Conservation (phyloP, 2,888 invertebrate species). For the Mamestra brassicae region DNA sequence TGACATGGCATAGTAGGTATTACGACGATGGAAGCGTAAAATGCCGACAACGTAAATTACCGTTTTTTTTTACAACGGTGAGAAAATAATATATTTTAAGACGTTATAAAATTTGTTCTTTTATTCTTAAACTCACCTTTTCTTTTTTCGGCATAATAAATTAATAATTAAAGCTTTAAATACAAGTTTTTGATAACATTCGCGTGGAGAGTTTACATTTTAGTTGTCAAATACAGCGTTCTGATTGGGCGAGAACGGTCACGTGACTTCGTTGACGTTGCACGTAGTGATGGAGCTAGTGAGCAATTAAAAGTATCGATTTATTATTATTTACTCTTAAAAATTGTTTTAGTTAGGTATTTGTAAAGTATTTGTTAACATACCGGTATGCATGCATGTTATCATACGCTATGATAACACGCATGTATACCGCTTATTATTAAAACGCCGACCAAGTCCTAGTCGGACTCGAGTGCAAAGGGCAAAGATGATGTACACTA, state of each 20-base stretch:
- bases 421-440: no score
- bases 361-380: background rate
- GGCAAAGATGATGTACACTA: no score
- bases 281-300: conserved; percentile 69
- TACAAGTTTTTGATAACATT: conserved; percentile 79
- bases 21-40: conserved; percentile 75
- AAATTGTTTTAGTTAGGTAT: no score
- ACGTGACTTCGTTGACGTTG: conserved; percentile 82
- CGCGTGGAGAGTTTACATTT: conserved; percentile 80
- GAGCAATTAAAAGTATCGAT: conserved; percentile 49
- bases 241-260: conserved; percentile 75
- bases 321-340: background rate
- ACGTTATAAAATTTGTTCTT: conserved; percentile 48
- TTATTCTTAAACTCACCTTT: conserved; percentile 77
- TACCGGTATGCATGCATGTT: no score
- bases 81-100: conserved; percentile 37
- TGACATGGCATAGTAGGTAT: conserved; percentile 83
- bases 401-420: no score
- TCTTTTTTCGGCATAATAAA: conserved; percentile 81
- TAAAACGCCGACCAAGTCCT: no score
- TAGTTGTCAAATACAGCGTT: conserved; percentile 70
- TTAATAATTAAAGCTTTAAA: conserved; percentile 79
- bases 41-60: conserved; percentile 79
- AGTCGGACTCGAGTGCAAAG: no score
- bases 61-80: conserved; percentile 62